A percentile compares a stretch with the other conserved stretches of the same genome.
phyloP scores from a whole-genome alignment of 2,113 vertebrate species.

The Azemiops feae region DNA sequence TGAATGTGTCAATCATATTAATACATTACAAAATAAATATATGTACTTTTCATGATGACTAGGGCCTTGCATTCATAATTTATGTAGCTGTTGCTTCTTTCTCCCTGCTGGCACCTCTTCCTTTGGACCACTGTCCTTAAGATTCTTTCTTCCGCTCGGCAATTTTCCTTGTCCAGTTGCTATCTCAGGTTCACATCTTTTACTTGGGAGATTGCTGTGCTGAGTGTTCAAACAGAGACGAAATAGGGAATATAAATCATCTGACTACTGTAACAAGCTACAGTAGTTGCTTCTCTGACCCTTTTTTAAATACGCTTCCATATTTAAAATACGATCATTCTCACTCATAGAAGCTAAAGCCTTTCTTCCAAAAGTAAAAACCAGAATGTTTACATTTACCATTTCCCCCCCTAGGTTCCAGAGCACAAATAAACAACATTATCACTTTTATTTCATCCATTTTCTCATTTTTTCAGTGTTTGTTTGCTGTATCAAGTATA shows the following conservation, averaged over 20 bases:
- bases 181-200: not conserved
- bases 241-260: not conserved
- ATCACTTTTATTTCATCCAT: not conserved
- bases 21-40: not conserved
- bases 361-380: not conserved
- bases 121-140: not conserved
- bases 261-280: not conserved
- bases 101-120: not conserved
- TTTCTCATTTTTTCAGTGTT: not conserved
- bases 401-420: not conserved
- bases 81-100: not conserved
- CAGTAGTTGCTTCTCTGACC: not conserved
- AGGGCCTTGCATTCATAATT: not conserved
- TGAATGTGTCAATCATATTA: not conserved
- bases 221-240: not conserved
- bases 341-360: not conserved
- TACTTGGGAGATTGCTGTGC: not conserved
- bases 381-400: not conserved
- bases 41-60: not conserved
- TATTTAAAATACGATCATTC: not conserved
- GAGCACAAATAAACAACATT: not conserved
- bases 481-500: not conserved
- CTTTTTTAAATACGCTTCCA: not conserved
- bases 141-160: no score
- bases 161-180: not conserved